Base-by-base conservation (phyloP, 2,797 vertebrate species). In the Melanotaenia trifasciata region DNA sequence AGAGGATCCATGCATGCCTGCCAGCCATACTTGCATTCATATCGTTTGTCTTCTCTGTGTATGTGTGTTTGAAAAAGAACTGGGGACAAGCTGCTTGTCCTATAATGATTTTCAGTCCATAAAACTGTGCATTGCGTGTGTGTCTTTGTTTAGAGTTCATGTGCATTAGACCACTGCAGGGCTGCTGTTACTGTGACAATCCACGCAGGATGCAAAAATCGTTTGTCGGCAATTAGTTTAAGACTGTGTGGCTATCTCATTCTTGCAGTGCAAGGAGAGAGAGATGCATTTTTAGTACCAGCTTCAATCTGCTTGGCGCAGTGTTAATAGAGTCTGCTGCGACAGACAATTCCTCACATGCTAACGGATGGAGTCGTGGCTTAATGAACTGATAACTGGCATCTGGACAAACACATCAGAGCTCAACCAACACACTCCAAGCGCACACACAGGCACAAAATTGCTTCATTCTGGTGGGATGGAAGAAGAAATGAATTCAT, bases 321-420 rank as follows among this genome's bases (percentile, higher is more conserved):
- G 70, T 78, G 84, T 84, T 87, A 92, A 91, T 91, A 87, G 84
- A 82, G 78, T 85, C 70, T 73, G 79, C 82, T 81, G 74, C 67
- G 36, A 84, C 72, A 74, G 80, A 90, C 84, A 71, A 76, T 87
- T 80, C 74, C 85, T 85, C n/a, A 47, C 81, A 82, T 77, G 59
- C 67, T 90, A 86, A 90, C 86, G 86, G 86, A 88, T 84, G 63
- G 87, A 81, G 79, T 88, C 3, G 3, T 53, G 67, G 67, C 81
- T 88, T 87, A 91, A 93, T 92, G 87, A 92, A 89, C 82, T 89
- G 84, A 84, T 86, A 85, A 84, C 73, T 84, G 67, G 90, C 87
- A 84, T 88, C 81, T 85, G 85, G 85, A 86, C 89, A 85, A 84
- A 79, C 51, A 57, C 57, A 22, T 63, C 64, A 57, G 58, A 43